Evolutionary conservation across 2,888 invertebrate species (phyloP).

Genomic region (Orthosia incerta): DNA sequence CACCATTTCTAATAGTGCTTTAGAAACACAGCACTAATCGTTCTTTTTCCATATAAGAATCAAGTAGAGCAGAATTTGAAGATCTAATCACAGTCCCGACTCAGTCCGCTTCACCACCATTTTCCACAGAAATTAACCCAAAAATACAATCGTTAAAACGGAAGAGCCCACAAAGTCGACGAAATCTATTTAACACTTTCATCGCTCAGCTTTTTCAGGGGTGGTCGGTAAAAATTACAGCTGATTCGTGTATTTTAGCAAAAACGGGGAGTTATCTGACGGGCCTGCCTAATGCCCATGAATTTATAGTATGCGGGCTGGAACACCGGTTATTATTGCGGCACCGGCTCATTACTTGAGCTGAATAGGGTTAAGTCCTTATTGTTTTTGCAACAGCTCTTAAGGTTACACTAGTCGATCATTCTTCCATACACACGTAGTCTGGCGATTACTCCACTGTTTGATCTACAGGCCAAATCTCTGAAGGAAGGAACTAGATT

Average conservation of each 20-base stretch:
- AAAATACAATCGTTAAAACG: slow-evolving; percentile 47
- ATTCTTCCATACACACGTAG: no score
- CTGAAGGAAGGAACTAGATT: no score
- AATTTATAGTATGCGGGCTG: slow-evolving; percentile 71
- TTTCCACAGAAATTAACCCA: slow-evolving; percentile 36
- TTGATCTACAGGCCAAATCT: no score
- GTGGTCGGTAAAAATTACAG: slow-evolving; percentile 59
- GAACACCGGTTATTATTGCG: slow-evolving; percentile 64
- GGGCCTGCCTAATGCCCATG: slow-evolving; percentile 69
- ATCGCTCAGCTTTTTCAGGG: slow-evolving; percentile 56
- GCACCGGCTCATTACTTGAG: slow-evolving; percentile 64
- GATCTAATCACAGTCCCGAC: slow-evolving; percentile 24
- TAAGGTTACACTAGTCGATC: no score
- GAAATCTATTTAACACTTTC: slow-evolving; percentile 64
- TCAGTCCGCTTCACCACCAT: not conserved
- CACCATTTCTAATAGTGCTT: not conserved
- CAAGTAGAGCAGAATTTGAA: slow-evolving; percentile 3
- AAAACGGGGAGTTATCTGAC: slow-evolving; percentile 69
- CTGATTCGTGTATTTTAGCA: slow-evolving; percentile 66
- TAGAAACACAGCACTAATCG: not conserved
- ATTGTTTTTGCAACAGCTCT: slow-evolving; percentile 32
- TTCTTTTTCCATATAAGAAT: not conserved
- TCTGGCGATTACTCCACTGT: no score
- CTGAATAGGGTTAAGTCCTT: slow-evolving; percentile 42
- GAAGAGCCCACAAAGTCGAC: slow-evolving; percentile 50